Conservation (phyloP, 1,140 invertebrate genomes). For the Neodiprion lecontei region DNA sequence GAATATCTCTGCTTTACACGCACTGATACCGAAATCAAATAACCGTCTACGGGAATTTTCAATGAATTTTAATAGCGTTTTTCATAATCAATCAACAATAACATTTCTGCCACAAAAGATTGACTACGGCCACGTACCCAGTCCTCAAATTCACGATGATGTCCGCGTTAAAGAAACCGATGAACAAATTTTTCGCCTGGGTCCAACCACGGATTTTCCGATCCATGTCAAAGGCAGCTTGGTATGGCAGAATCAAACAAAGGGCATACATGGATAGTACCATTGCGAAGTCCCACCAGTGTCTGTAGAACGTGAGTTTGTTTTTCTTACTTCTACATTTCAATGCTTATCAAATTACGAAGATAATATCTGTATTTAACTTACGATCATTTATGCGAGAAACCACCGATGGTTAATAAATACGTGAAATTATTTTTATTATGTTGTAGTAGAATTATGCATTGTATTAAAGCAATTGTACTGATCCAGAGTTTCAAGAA, state of each 20-base stretch:
- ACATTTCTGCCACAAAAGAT: neutral
- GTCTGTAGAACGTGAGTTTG: slow-evolving; percentile 23
- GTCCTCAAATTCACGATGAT: slow-evolving; percentile 51
- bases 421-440: neutral
- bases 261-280: slow-evolving; percentile 36
- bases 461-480: too few species aligned
- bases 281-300: slow-evolving; percentile 49
- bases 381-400: too few species aligned
- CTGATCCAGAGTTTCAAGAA: neutral
- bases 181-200: slow-evolving; percentile 39
- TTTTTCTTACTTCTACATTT: neutral
- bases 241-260: slow-evolving; percentile 44
- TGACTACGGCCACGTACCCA: slow-evolving; percentile 38
- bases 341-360: slow-evolving; percentile 9
- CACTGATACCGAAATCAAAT: neutral
- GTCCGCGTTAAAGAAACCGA: slow-evolving; percentile 42
- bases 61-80: neutral
- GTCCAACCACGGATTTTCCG: slow-evolving; percentile 30
- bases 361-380: slow-evolving; percentile 20
- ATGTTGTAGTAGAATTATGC: neutral
- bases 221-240: slow-evolving; percentile 44
- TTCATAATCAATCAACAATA: neutral
- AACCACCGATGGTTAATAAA: too few species aligned
- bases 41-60: neutral
- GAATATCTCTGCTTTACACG: neutral